Percentiles rank a stretch among this genome's conserved stretches.
Evolutionary conservation across 1,140 invertebrate genomes (phyloP).

Genomic region (Neotoxoptera formosana): DNA sequence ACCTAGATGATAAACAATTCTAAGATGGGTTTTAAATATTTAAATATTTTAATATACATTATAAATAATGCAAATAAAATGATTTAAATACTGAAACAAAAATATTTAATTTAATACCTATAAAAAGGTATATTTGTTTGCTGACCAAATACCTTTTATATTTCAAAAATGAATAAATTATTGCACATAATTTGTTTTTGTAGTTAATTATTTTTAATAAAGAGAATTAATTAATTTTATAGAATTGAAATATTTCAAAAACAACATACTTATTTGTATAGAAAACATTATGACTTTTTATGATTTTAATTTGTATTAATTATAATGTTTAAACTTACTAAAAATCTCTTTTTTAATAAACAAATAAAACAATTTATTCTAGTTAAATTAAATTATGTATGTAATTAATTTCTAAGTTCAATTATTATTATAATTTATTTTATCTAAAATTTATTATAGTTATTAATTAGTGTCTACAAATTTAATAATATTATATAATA

Average conservation of each 20-base stretch:
- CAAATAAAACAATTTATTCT: neutral
- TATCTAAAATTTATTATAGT: neutral
- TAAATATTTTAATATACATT: neutral
- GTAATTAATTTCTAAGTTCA: neutral
- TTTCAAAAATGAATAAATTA: too few relatives aligned
- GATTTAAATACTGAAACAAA: neutral
- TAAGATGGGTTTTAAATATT: neutral
- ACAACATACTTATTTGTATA: too few relatives aligned
- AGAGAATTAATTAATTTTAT: too few relatives aligned
- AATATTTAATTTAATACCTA: neutral
- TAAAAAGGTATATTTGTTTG: too few relatives aligned
- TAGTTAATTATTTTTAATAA: too few relatives aligned
- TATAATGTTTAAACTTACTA: neutral
- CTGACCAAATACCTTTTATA: too few relatives aligned
- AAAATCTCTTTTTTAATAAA: neutral
- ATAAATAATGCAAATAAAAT: neutral
- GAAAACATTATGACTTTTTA: neutral
- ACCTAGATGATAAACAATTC: neutral
- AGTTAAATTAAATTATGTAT: neutral
- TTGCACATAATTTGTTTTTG: too few relatives aligned
- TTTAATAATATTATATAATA: neutral
- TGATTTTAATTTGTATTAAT: neutral
- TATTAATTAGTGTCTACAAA: neutral
- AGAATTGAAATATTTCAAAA: too few relatives aligned
- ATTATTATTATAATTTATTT: neutral